Conservation (phyloP, 2,888 invertebrate species). For the Prenolepis imparis region DNA sequence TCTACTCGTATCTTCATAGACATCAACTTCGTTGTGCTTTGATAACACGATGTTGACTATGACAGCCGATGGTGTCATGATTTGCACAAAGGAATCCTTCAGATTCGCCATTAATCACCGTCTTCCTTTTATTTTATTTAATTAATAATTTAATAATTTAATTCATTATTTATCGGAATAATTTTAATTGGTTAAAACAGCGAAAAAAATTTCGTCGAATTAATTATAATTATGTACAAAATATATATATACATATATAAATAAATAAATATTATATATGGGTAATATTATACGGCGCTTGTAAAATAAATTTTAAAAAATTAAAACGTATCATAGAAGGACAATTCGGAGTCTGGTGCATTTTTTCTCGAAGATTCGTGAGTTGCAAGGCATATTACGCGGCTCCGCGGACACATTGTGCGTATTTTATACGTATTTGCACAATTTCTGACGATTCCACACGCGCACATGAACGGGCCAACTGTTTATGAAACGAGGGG, state of each 20-base stretch:
- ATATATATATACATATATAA: too few species aligned
- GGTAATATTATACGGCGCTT: too few species aligned
- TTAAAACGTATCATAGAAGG: neutral
- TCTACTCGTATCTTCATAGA: constrained; percentile 38
- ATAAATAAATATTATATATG: too few species aligned
- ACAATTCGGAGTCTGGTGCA: constrained; percentile 57
- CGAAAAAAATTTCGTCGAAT: too few species aligned
- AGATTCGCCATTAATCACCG: neutral
- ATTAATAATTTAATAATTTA: too few species aligned
- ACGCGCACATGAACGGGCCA: constrained; percentile 64
- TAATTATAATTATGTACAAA: too few species aligned
- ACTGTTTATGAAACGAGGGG: constrained; percentile 66
- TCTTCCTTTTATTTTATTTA: neutral
- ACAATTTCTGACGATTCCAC: constrained; percentile 84
- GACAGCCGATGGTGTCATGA: constrained; percentile 24
- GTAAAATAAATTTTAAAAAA: neutral
- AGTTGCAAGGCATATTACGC: constrained; percentile 79
- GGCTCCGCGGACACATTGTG: constrained; percentile 85
- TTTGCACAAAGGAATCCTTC: neutral
- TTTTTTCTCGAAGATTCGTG: constrained; percentile 68
- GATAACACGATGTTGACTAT: constrained; percentile 57
- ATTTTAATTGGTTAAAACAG: neutral
- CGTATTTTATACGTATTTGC: constrained; percentile 86
- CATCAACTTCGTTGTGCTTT: constrained; percentile 35
- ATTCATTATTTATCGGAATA: neutral